Conservation (phyloP, 92 coral and sea anemone genomes). For the Ricordea florida region DNA sequence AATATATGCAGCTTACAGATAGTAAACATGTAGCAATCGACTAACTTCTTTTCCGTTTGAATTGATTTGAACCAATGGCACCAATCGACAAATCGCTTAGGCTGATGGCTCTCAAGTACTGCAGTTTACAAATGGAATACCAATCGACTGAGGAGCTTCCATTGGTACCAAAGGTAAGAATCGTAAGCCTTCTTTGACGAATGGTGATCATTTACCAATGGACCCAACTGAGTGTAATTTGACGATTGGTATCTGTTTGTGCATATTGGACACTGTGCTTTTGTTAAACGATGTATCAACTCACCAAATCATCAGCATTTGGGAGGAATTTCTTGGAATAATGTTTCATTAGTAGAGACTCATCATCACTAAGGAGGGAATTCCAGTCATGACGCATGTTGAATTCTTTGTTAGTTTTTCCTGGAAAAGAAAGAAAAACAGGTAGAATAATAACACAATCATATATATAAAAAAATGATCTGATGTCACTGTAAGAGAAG, state of each 20-base stretch:
- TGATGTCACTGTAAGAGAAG: background rate
- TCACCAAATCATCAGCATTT: conserved; percentile 81
- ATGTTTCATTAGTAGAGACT: conserved; percentile 77
- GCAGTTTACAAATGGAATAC: no score
- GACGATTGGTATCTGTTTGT: no score
- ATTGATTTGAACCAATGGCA: no score
- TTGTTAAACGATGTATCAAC: background rate
- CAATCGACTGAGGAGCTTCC: no score
- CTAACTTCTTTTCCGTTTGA: no score
- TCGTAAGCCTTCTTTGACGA: no score
- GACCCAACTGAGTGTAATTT: no score
- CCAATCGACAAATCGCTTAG: no score
- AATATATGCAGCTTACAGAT: no score
- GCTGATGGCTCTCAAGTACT: no score
- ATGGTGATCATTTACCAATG: background rate
- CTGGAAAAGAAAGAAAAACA: conserved; percentile 22
- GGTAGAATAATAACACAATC: background rate
- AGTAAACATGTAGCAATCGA: no score
- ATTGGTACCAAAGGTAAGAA: no score
- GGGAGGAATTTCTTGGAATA: conserved; percentile 93
- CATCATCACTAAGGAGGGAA: conserved; percentile 95
- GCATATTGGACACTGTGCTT: background rate
- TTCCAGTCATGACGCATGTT: conserved; percentile 99
- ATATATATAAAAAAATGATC: background rate
- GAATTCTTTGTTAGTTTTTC: conserved; percentile 98